Percentiles rank a stretch among this genome's conserved stretches.
These are phyloP conservation scores for Melieria crassipennis DNA, from an alignment of 2,888 invertebrate species.

Conservation along the genomic window DNA sequence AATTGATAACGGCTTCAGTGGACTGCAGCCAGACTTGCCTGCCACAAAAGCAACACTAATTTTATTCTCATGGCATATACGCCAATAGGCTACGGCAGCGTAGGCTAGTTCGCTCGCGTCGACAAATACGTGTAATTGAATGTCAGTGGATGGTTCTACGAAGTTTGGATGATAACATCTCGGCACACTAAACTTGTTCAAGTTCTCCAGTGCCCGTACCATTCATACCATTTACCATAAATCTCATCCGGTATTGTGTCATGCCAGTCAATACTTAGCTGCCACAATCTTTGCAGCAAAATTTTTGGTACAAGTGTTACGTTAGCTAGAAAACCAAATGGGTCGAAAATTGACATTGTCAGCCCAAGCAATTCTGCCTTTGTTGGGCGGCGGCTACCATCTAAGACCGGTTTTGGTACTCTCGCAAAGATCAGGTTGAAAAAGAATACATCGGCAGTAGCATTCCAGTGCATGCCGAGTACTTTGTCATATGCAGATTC, in stretches of 20 bases:
- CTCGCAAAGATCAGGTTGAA: constrained; percentile 19
- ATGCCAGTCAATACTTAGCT: constrained; percentile 29
- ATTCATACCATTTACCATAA: constrained; percentile 23
- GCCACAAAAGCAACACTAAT: too few relatives aligned
- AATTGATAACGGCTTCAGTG: too few relatives aligned
- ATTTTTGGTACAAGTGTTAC: constrained; percentile 9
- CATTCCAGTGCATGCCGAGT: constrained; percentile 2
- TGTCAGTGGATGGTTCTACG: background rate
- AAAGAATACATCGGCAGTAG: constrained; percentile 21
- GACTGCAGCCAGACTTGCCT: too few relatives aligned
- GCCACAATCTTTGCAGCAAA: constrained; percentile 3
- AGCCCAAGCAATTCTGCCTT: constrained; percentile 11
- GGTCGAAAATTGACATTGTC: constrained; percentile 4
- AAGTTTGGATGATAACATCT: background rate
- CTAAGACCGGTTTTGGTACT: constrained; percentile 5
- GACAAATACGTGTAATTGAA: constrained; percentile 20
- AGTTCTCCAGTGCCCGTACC: constrained; percentile 24
- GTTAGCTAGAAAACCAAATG: constrained; percentile 7
- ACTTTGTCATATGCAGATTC: background rate
- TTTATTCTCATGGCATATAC: background rate
- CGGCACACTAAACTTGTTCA: constrained; percentile 17
- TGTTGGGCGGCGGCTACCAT: constrained; percentile 12
- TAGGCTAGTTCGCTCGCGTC: constrained; percentile 30
- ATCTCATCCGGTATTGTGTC: constrained; percentile 32
- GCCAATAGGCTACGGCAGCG: constrained; percentile 25